These are phyloP conservation scores for Martes martes DNA, from an alignment of 2,113 vertebrate species.

Conservation along the genomic window DNA sequence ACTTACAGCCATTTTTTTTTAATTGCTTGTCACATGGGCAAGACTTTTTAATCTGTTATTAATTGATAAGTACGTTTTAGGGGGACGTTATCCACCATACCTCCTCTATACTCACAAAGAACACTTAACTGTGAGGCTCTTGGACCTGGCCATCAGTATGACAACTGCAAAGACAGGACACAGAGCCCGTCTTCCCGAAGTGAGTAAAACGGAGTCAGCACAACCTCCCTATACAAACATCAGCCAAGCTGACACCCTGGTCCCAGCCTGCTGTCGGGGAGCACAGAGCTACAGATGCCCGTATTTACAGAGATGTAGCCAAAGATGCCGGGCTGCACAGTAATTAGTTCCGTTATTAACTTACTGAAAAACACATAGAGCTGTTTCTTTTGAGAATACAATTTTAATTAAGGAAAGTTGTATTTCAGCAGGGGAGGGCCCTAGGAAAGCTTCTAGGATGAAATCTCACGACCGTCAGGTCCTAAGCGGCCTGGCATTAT, in stretches of 20 bases:
- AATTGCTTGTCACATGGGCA: background rate
- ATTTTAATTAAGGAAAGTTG: conserved; percentile 81
- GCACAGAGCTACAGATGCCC: background rate
- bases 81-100: background rate
- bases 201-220: background rate
- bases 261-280: background rate
- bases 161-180: background rate
- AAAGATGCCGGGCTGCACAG: background rate
- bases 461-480: conserved; percentile 59
- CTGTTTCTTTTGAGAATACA: conserved; percentile 75
- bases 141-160: background rate
- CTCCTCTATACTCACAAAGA: background rate
- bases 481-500: conserved; percentile 77
- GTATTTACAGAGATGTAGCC: background rate
- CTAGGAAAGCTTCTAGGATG: conserved; percentile 66
- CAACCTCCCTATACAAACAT: background rate
- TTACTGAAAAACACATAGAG: conserved; percentile 70
- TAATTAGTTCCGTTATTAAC: conserved; percentile 74
- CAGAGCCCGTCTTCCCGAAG: background rate
- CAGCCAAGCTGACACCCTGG: background rate
- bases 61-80: background rate
- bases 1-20: background rate
- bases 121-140: background rate
- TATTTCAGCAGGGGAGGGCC: conserved; percentile 78
- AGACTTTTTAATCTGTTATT: background rate